Evolutionary conservation across 2,888 invertebrate genomes (phyloP), one percentile per base, ranked within the genome.

Genomic region (Drosophila atripex): DNA sequence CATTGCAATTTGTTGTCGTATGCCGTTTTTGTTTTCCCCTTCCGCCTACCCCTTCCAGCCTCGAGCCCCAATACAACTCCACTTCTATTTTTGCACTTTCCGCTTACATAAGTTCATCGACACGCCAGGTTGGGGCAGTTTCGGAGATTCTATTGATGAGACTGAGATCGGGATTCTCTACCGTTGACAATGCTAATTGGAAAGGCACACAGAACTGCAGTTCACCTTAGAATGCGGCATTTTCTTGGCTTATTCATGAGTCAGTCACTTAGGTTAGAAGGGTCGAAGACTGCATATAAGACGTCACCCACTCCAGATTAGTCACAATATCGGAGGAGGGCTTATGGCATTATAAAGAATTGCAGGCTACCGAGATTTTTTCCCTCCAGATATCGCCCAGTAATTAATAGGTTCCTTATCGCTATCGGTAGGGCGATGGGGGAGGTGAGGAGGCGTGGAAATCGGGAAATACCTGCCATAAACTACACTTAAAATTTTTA

Each of bases 81-180:
- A 43, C 43, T 30, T 49, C 50, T 53, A 60, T 61, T 54, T 61
- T 54, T 70, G 23, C 57, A 80, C 84, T 60, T 80, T 71, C 39
- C 52, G 84, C 80, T 82, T 82, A 82, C 80, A 78, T 82, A 84
- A 86, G 87, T 80, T 78, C 87, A 86, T 76, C 86, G 87, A 85
- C 80, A 82, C 66, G 64, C 65, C 65, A 64, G 65, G 63, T 38
- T 35, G 63, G 52, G 63, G 65, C 52, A 65, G 51, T 43, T 41
- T 21, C 16, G 52, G 65, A 65, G 64, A 78, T 71, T 39, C 70
- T 53, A 65, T 49, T 43, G 28, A 21, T 47, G 30, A 55, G 55
- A 39, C 32, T 45, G 57, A 61, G n/a, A 50, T 65, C 51, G 57
- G 38, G 11, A 35, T 46, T 25, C 14, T 50, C 12, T 25, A 45